These are phyloP conservation scores for Apis mellifera DNA, from an alignment of 1,140 invertebrate species.

Conservation along the genomic window Amel_HAv3.1 CM009933.2:3328501-3329000, in stretches of 20 bases:
- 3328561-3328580: not conserved
- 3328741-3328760: slow-evolving; percentile 52
- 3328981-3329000: slow-evolving; percentile 79
- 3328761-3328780: slow-evolving; percentile 60
- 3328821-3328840: slow-evolving; percentile 81
- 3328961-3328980: slow-evolving; percentile 81
- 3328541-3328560: not conserved
- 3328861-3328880: slow-evolving; percentile 71
- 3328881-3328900: slow-evolving; percentile 72
- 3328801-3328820: slow-evolving; percentile 77
- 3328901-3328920: slow-evolving; percentile 74
- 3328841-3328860: slow-evolving; percentile 76
- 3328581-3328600: slow-evolving; percentile 10
- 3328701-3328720: not conserved
- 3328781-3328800: slow-evolving; percentile 78
- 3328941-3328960: slow-evolving; percentile 78
- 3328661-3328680: not conserved
- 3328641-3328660: not conserved
- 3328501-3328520: slow-evolving; percentile 42
- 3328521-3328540: slow-evolving; percentile 34
- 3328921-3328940: slow-evolving; percentile 77
- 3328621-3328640: not conserved
- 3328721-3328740: slow-evolving; percentile 63
- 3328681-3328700: slow-evolving; percentile 13
- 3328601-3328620: slow-evolving; percentile 4